These are phyloP conservation scores for Gerris lacustris DNA, from an alignment of 2,888 invertebrate genomes.

Conservation along the genomic window DNA sequence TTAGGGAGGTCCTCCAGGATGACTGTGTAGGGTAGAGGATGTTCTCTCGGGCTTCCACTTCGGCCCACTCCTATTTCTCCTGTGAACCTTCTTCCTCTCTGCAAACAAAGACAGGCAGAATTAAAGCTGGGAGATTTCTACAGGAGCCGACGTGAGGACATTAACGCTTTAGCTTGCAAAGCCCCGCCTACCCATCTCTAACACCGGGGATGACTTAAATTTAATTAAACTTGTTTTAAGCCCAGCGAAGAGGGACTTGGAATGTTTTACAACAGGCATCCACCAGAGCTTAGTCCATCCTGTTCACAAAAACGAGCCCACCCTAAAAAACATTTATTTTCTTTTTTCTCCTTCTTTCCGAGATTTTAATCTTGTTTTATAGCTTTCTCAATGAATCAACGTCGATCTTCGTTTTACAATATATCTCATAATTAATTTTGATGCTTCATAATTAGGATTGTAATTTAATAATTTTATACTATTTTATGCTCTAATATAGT, in stretches of 20 bases:
- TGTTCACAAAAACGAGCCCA: background rate
- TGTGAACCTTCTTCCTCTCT: too few species aligned
- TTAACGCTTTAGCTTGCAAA: background rate
- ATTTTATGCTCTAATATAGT: too few species aligned
- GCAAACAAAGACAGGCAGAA: background rate
- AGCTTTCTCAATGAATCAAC: too few species aligned
- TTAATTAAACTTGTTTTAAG: background rate
- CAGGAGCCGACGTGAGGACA: background rate
- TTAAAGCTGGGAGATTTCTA: background rate
- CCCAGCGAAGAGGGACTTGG: background rate
- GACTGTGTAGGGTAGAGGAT: too few species aligned
- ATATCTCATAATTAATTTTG: too few species aligned
- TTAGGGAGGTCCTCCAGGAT: background rate
- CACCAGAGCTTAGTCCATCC: background rate
- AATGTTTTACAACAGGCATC: background rate
- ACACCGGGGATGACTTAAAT: background rate
- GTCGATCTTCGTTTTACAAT: too few species aligned
- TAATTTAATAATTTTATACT: too few species aligned
- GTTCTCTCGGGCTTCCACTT: too few species aligned
- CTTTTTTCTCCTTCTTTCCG: background rate
- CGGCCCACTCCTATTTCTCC: too few species aligned
- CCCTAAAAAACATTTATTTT: background rate
- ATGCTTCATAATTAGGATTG: too few species aligned
- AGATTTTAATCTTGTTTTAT: background rate
- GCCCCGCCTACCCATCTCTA: too few species aligned